These are phyloP conservation scores for Synaphobranchus kaupii DNA, from an alignment of 2,797 vertebrate genomes.

Conservation along the genomic window DNA sequence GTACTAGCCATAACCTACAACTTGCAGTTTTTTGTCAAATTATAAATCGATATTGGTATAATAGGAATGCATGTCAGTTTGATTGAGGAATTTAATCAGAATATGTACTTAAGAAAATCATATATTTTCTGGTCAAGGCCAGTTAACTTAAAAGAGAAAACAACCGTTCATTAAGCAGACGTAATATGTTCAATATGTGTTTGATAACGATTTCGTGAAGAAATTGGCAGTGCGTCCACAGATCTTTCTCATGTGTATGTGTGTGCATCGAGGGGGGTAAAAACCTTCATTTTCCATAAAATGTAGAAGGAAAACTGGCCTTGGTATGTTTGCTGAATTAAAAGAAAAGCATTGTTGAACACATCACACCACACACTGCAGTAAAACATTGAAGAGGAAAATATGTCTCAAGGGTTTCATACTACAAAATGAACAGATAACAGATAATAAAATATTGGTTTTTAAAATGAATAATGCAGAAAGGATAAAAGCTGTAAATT, in stretches of 20 bases:
- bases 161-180: no score
- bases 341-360: background rate
- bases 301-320: background rate
- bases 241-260: background rate
- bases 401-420: background rate
- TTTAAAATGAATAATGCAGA: background rate
- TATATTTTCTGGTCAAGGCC: no score
- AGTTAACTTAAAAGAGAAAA: no score
- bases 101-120: background rate
- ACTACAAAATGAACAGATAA: background rate
- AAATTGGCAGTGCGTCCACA: no score
- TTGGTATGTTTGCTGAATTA: background rate
- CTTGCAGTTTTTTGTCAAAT: background rate
- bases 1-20: background rate
- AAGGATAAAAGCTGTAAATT: background rate
- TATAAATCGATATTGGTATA: background rate
- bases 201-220: no score
- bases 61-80: background rate
- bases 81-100: background rate
- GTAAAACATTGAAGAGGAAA: background rate
- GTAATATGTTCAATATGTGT: no score
- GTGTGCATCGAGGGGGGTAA: background rate
- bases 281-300: background rate
- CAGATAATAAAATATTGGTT: background rate
- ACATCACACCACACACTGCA: background rate